Base-by-base conservation (phyloP, 2,888 invertebrate species). In the Sphaerophoria rueppellii region DNA sequence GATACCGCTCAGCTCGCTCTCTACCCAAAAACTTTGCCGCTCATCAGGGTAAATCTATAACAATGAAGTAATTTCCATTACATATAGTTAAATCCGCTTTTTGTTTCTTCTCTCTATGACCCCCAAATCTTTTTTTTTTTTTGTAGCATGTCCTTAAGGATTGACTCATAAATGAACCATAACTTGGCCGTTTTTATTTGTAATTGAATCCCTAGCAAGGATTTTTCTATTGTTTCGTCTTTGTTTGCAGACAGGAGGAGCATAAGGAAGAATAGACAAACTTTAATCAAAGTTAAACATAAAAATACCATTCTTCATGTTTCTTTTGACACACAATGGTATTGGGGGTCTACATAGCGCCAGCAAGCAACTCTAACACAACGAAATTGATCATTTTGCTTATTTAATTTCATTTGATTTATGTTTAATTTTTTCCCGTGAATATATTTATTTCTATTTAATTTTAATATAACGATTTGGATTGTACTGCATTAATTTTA, bases 341-440 rank as follows among this genome's bases (percentile, higher is more conserved):
- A 4, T 9, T 24, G 52, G n/a, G n/a, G n/a, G 4, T 9, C 16
- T 24, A 52, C 1, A 12, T 4, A 16, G 0, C 24, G 6, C 40
- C 58, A 58, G 6, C 40, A 37, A 4, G n/a, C n/a, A n/a, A 35
- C 55, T 0, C 65, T 24, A 43, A 46, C 48, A 63, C 57, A n/a
- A 40, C 48, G 75, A 79, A 83, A 83, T 79, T 83, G 83, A 83
- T 79, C 83, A 83, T 79, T 78, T 71, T 60, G 12, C 14, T 65
- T 12, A 43, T 65, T 67, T 73, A 69, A 73, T 58, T n/a, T 61
- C 46, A 46, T 63, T 72, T 78, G 54, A 32, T 79, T 40, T 79
- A 16, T 58, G 63, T 69, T 76, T 75, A 40, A 65, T 37, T 2
- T 67, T 57, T n/a, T 48, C 40, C 46, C 71, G 48, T 34, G 40